These are phyloP conservation scores for Zonitis immaculata DNA, from an alignment of 2,888 invertebrate genomes.

Conservation along the genomic window DNA sequence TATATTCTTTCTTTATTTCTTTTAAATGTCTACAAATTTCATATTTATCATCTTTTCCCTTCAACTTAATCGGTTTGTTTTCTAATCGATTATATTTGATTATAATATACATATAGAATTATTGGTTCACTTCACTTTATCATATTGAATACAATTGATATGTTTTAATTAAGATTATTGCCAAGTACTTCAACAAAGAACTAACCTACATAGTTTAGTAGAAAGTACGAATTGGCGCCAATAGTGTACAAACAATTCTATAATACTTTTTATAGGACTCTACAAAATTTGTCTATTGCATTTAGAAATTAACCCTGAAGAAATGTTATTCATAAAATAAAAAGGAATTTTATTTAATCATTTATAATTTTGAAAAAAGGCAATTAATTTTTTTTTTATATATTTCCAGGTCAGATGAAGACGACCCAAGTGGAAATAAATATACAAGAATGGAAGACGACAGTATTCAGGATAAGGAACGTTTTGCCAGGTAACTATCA, in stretches of 20 bases:
- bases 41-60: too few relatives aligned
- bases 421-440: slow-evolving; percentile 76
- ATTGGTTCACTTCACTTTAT: not conserved
- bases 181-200: slow-evolving; percentile 19
- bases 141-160: slow-evolving; percentile 13
- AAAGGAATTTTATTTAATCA: too few relatives aligned
- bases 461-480: slow-evolving; percentile 93
- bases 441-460: slow-evolving; percentile 90
- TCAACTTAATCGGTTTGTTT: too few relatives aligned
- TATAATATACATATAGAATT: not conserved
- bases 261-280: slow-evolving; percentile 4
- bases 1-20: slow-evolving; percentile 12
- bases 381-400: too few relatives aligned
- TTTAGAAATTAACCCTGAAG: too few relatives aligned
- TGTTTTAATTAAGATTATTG: slow-evolving; percentile 18
- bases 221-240: slow-evolving; percentile 35
- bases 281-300: too few relatives aligned
- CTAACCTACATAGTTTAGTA: slow-evolving; percentile 43
- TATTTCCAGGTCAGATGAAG: slow-evolving; percentile 72
- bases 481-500: slow-evolving; percentile 81
- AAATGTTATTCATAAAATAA: too few relatives aligned
- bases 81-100: not conserved
- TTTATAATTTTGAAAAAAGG: too few relatives aligned
- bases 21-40: slow-evolving; percentile 8
- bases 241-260: slow-evolving; percentile 13